These are phyloP conservation scores for Autographa gamma DNA, from an alignment of 2,888 invertebrate genomes.

Conservation along the genomic window DNA sequence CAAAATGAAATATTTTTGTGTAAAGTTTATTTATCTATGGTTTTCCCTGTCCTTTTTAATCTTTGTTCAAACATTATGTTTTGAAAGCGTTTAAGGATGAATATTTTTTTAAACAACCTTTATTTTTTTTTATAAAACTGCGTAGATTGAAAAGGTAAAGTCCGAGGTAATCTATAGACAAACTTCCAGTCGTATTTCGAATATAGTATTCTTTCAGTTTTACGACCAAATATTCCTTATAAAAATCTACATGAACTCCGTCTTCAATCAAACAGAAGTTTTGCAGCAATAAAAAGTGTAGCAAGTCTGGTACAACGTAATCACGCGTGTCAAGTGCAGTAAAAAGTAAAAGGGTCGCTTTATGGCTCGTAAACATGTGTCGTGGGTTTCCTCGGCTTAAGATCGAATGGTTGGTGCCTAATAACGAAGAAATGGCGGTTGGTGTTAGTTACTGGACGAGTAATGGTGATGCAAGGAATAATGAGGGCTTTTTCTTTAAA, in stretches of 20 bases:
- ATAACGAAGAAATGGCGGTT: slow-evolving; percentile 4
- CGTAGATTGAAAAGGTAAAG: not conserved
- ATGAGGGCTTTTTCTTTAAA: not conserved
- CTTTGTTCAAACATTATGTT: not conserved
- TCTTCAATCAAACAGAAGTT: slow-evolving; percentile 22
- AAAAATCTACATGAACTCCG: not conserved
- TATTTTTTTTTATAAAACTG: not conserved
- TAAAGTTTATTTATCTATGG: slow-evolving; percentile 4
- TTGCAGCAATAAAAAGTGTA: slow-evolving; percentile 34
- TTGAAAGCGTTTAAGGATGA: not conserved
- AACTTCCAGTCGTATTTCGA: not conserved
- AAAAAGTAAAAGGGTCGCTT: slow-evolving; percentile 63
- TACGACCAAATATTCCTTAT: not conserved
- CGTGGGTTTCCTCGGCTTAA: slow-evolving; percentile 44
- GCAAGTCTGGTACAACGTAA: slow-evolving; percentile 46
- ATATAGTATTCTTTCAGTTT: not conserved
- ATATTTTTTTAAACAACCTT: too few relatives aligned
- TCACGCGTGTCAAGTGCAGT: slow-evolving; percentile 56
- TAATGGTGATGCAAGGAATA: not conserved
- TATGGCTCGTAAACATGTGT: slow-evolving; percentile 65
- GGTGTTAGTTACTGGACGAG: not conserved
- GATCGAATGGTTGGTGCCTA: not conserved
- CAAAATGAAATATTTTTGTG: slow-evolving; percentile 4
- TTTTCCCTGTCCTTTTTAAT: not conserved
- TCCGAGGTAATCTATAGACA: not conserved